Evolutionary conservation across 2,888 invertebrate species (phyloP), one percentile per base, ranked within the genome.

Genomic region (Willowsia nigromaculata): DNA sequence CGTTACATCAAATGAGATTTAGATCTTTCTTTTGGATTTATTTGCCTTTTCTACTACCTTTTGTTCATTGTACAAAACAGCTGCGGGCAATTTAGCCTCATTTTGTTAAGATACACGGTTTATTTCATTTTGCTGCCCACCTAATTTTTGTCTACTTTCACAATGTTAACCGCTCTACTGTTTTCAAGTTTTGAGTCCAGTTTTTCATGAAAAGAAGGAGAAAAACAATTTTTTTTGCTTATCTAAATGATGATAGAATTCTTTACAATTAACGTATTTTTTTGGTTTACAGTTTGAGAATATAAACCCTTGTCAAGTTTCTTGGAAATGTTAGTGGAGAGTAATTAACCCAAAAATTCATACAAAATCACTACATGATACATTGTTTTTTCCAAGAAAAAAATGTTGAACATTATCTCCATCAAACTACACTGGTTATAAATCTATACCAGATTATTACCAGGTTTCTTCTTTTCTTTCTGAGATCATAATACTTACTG

Each of bases 1-100:
- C 18, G 27, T 85, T n/a, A 65, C 85, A 85, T 85, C 78, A 85
- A 85, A 78, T 85, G 65, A 59, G 85, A 85, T 85, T 85, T 85
- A 65, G 62, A 78, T 85, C 85, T 76, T 78, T 30, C n/a, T n/a
- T 40, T 62, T 62, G 78, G 85, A 85, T 78, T 85, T 85, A 85
- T 85, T 78, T 85, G 47, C 74, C 27, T 25, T 74, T 68, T 18
- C 76, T 56, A 25, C 68, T 84, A 18, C 65, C 37, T 78, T 78
- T 65, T 22, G n/a, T 47, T 85, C 78, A 62, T 76, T 85, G 56
- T 85, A 33, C 43, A 74, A 59, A 85, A 85, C 27, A 85, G 85
- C 85, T 85, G 47, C 33, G 85, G 85, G 76, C 85, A 40, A 59
- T 78, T 85, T 78, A 78, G 47, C 78, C 78, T 74, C 74, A 53